Evolutionary conservation across 2,888 invertebrate species (phyloP).

Genomic region (Miltochrista miniata): DNA sequence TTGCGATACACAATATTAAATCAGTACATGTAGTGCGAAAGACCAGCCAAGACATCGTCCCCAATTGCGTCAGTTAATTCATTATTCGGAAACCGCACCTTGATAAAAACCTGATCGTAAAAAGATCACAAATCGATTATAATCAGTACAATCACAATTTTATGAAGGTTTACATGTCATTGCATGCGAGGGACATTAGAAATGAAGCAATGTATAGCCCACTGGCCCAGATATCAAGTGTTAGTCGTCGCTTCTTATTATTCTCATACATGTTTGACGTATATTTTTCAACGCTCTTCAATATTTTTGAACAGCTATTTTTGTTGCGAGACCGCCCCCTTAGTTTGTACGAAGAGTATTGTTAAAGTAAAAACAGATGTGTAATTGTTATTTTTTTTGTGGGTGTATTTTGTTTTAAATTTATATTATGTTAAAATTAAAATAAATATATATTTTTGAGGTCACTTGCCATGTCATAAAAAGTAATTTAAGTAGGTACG

Average conservation of each 20-base stretch:
- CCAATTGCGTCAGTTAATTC: neutral
- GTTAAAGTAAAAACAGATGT: conserved; percentile 23
- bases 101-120: neutral
- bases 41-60: neutral
- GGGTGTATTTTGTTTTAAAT: too few species aligned
- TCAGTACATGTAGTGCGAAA: neutral
- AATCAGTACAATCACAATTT: neutral
- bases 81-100: neutral
- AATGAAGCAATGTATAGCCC: conserved; percentile 38
- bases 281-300: conserved; percentile 79
- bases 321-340: conserved; percentile 61
- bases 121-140: conserved; percentile 21
- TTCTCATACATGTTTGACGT: conserved; percentile 72
- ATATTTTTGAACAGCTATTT: conserved; percentile 78
- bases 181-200: conserved; percentile 17
- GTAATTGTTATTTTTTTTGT: neutral
- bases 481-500: too few species aligned
- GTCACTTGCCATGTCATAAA: too few species aligned
- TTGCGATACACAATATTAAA: too few species aligned
- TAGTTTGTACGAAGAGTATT: conserved; percentile 58
- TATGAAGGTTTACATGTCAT: neutral
- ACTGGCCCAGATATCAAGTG: conserved; percentile 63
- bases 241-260: conserved; percentile 70
- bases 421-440: too few species aligned
- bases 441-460: too few species aligned